A percentile compares a stretch with the other conserved stretches of the same genome.
These are phyloP conservation scores for Seira musarum DNA, from an alignment of 2,888 invertebrate species.

Conservation along the genomic window DNA sequence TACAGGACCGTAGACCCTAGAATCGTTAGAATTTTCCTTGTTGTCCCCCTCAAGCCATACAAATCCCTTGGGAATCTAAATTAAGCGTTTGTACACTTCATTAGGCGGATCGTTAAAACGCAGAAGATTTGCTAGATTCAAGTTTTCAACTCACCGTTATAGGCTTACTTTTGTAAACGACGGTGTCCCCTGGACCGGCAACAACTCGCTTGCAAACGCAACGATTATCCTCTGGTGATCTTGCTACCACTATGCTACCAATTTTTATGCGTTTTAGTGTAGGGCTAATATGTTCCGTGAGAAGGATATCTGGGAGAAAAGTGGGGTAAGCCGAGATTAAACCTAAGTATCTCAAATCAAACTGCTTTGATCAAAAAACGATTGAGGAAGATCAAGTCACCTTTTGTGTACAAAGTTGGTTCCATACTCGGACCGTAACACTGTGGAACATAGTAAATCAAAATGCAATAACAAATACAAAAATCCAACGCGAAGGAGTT, in stretches of 20 bases:
- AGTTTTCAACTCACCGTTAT: constrained; percentile 24
- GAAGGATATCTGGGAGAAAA: constrained; percentile 84
- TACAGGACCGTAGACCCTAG: constrained; percentile 88
- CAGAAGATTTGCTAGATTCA: background rate
- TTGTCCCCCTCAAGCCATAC: constrained; percentile 97
- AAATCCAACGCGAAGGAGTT: too few species aligned
- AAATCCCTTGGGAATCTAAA: constrained; percentile 81
- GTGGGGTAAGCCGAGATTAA: too few species aligned
- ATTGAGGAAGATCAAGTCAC: too few species aligned
- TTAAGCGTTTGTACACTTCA: background rate
- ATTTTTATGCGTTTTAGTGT: constrained; percentile 78
- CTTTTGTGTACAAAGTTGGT: constrained; percentile 88
- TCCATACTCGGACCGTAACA: constrained; percentile 96
- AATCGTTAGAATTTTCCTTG: constrained; percentile 84
- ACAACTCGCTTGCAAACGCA: constrained; percentile 88
- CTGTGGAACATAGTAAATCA: too few species aligned
- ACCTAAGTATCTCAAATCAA: too few species aligned
- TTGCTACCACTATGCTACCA: constrained; percentile 90
- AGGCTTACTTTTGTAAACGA: constrained; percentile 71
- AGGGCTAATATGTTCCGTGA: constrained; percentile 86
- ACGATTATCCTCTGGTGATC: constrained; percentile 80
- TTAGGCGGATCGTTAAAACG: background rate
- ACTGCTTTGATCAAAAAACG: too few species aligned
- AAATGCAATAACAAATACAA: too few species aligned
- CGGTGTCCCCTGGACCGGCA: constrained; percentile 81